A percentile compares a stretch with the other conserved stretches of the same genome.
Conservation (phyloP, 2,888 invertebrate species). For the Trachelus troglodyta region DNA sequence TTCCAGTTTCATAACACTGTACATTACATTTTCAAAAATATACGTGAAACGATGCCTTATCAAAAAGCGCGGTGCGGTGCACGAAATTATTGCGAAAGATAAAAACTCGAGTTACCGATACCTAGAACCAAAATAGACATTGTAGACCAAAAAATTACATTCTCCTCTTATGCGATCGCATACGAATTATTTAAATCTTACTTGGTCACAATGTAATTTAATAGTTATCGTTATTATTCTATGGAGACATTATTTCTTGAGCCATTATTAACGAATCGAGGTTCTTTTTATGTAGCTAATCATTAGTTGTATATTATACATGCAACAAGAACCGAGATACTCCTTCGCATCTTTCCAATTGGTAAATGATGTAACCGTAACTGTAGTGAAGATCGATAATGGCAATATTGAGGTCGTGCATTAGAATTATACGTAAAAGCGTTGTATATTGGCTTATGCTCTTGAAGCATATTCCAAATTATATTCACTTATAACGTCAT, state of each 20-base stretch:
- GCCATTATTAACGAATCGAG: neutral
- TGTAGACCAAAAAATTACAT: neutral
- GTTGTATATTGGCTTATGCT: neutral
- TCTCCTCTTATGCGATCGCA: neutral
- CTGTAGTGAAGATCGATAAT: neutral
- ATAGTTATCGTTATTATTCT: neutral
- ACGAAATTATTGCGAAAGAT: neutral
- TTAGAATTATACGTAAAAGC: neutral
- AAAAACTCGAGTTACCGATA: neutral
- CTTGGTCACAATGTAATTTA: neutral
- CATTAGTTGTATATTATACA: neutral
- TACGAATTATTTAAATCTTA: neutral
- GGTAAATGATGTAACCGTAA: neutral
- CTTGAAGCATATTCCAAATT: neutral
- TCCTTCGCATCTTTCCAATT: neutral
- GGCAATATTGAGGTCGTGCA: neutral
- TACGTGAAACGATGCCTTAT: neutral
- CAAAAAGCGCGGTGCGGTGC: neutral
- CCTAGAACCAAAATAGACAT: neutral
- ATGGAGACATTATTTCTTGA: neutral
- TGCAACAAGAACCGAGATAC: neutral
- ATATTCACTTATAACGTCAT: constrained; percentile 24
- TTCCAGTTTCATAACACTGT: neutral
- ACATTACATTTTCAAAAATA: neutral
- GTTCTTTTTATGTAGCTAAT: neutral